Evolutionary conservation across 2,113 vertebrate genomes (phyloP).

Genomic region (Ovis aries): ARS-UI_Ramb_v3.0 NC_056074.1:968001-968500

Average conservation of each 20-base stretch:
- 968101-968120: background rate
- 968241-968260: background rate
- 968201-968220: background rate
- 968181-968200: background rate
- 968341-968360: background rate
- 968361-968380: background rate
- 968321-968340: background rate
- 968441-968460: background rate
- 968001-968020: background rate
- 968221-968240: background rate
- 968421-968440: background rate
- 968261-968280: background rate
- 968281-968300: background rate
- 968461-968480: background rate
- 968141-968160: background rate
- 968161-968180: background rate
- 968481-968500: background rate
- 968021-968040: conserved; percentile 4
- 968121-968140: background rate
- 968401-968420: background rate
- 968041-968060: background rate
- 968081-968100: background rate
- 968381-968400: background rate
- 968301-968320: background rate
- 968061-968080: background rate